Evolutionary conservation across 2,797 vertebrate species (phyloP).

Genomic region (Enteromius anoplus): DNA sequence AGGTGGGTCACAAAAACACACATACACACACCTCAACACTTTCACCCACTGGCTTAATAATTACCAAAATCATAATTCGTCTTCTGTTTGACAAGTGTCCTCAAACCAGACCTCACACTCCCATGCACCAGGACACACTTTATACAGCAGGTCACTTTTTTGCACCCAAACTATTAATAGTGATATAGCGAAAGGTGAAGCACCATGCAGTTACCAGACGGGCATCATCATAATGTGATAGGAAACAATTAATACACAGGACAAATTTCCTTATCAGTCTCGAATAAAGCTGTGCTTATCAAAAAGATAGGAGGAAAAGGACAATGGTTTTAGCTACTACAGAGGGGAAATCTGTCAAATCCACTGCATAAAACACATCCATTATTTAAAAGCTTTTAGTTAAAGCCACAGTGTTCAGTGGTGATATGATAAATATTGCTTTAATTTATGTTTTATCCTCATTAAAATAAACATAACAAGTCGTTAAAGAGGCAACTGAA

Average conservation of each 20-base stretch:
- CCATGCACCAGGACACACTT: not conserved
- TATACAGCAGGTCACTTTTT: conserved; percentile 17
- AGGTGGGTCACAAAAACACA: conserved; percentile 38
- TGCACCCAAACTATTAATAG: conserved; percentile 6
- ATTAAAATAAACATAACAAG: not conserved
- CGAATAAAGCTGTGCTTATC: not conserved
- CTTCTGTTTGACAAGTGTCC: conserved; percentile 4
- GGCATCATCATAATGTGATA: conserved; percentile 17
- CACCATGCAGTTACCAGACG: conserved; percentile 19
- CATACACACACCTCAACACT: conserved; percentile 7
- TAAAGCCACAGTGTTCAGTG: not conserved
- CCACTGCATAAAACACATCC: not conserved
- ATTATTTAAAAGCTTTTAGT: not conserved
- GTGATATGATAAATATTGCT: not conserved
- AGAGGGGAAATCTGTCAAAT: not conserved
- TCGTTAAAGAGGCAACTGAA: not conserved
- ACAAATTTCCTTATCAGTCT: conserved; percentile 9
- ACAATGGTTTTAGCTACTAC: not conserved
- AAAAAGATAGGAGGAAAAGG: not conserved
- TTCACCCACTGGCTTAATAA: conserved; percentile 26
- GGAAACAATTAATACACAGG: conserved; percentile 14
- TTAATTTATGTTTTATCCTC: not conserved
- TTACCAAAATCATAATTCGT: conserved; percentile 33
- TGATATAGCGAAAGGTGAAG: conserved; percentile 13
- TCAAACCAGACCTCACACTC: not conserved